Evolutionary conservation across 1,140 invertebrate genomes (phyloP).

Genomic region (Drosophila erecta): DNA sequence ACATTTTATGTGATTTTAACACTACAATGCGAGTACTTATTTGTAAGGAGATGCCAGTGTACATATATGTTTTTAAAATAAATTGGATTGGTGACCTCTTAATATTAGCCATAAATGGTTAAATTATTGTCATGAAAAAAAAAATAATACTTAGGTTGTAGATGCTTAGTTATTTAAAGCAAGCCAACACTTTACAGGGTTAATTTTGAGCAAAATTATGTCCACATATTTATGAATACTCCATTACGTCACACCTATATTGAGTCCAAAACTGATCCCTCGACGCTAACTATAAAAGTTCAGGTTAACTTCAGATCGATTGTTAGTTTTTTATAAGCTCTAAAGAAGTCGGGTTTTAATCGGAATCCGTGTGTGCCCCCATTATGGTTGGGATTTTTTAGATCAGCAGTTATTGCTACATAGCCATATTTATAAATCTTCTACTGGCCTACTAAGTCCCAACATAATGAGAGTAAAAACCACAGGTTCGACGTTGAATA

Average conservation of each 20-base stretch:
- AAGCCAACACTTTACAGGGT: conserved; percentile 3
- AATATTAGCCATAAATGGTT: too few species aligned
- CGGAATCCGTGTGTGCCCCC: conserved; percentile 53
- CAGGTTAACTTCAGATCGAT: neutral
- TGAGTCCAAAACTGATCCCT: neutral
- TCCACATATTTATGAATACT: conserved; percentile 24
- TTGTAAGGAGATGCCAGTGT: too few species aligned
- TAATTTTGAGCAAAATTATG: conserved; percentile 12
- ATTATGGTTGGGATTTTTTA: conserved; percentile 85
- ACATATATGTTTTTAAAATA: too few species aligned
- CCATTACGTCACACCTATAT: conserved; percentile 14
- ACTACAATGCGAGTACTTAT: neutral
- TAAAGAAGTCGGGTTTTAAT: conserved; percentile 1
- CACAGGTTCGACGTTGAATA: conserved; percentile 22
- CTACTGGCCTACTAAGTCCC: conserved; percentile 85
- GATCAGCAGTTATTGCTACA: conserved; percentile 81
- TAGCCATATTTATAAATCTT: conserved; percentile 47
- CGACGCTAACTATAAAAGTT: conserved; percentile 37
- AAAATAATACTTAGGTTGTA: too few species aligned
- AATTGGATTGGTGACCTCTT: too few species aligned
- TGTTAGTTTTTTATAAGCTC: conserved; percentile 32
- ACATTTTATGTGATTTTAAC: conserved; percentile 23
- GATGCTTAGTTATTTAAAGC: too few species aligned
- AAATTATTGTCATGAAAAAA: too few species aligned
- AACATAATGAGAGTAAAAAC: conserved; percentile 83